phyloP scores from a whole-genome alignment of 2,797 vertebrate genomes.

The Myotis planiceps region DNA sequence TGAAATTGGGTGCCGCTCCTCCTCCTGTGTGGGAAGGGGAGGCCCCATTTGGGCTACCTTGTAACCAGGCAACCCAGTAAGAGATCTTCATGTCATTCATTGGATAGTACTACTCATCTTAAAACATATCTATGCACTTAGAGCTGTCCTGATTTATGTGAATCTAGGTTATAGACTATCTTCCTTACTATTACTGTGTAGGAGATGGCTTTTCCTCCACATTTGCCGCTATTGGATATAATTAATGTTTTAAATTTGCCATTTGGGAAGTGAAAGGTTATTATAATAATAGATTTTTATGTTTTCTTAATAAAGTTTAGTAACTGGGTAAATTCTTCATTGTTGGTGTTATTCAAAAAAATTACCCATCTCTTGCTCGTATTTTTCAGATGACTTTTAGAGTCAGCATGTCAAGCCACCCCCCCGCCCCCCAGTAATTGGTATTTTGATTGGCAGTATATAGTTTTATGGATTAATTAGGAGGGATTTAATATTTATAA shows the following conservation, averaged over 20 bases:
- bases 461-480: constrained; percentile 25
- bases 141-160: not conserved
- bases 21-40: not conserved
- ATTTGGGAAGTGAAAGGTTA: not conserved
- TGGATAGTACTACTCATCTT: not conserved
- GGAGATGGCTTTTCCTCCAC: not conserved
- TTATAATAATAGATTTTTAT: not conserved
- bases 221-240: not conserved
- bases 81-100: not conserved
- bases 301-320: not conserved
- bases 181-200: not conserved
- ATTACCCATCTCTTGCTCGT: not conserved
- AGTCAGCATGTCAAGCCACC: not conserved
- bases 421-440: not conserved
- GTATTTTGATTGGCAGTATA: not conserved
- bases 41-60: not conserved
- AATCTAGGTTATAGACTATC: not conserved
- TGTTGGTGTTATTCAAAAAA: not conserved
- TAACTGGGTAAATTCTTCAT: not conserved
- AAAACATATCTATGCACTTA: not conserved
- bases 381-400: constrained; percentile 15
- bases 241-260: not conserved
- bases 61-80: not conserved
- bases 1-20: not conserved
- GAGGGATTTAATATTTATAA: not conserved